A percentile compares a stretch with the other conserved stretches of the same genome.
These are phyloP conservation scores for Apocheima hispidaria DNA, from an alignment of 2,888 invertebrate species.

Conservation along the genomic window DNA sequence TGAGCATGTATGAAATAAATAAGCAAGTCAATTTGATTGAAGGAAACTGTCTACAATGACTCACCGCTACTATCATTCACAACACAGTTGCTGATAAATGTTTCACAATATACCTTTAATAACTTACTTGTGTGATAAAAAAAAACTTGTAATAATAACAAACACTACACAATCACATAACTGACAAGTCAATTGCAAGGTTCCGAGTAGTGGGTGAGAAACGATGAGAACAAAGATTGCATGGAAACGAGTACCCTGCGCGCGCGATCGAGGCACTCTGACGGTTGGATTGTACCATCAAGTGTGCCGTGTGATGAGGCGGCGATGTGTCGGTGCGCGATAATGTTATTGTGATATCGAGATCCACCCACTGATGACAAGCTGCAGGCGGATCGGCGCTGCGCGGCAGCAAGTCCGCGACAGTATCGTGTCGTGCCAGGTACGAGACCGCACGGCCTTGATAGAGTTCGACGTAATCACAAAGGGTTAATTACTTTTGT, in stretches of 20 bases:
- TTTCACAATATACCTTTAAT: constrained; percentile 6
- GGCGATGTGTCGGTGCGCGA: constrained; percentile 45
- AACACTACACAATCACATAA: constrained; percentile 45
- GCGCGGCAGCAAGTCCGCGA: constrained; percentile 49
- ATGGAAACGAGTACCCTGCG: constrained; percentile 20
- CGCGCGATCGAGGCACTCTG: constrained; percentile 25
- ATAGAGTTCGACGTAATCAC: constrained; percentile 68
- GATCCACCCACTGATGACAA: constrained; percentile 73
- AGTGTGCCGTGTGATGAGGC: constrained; percentile 5
- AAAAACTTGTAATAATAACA: constrained; percentile 27
- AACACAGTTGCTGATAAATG: constrained; percentile 3
- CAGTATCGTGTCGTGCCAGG: constrained; percentile 71
- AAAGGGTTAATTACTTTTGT: constrained; percentile 51
- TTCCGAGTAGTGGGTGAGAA: constrained; percentile 37
- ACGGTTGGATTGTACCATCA: neutral
- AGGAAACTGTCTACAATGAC: constrained; percentile 33
- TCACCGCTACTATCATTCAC: constrained; percentile 31
- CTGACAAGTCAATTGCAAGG: constrained; percentile 47
- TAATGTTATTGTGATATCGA: constrained; percentile 65
- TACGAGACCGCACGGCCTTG: constrained; percentile 80
- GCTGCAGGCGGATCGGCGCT: constrained; percentile 52
- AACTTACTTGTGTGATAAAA: constrained; percentile 39
- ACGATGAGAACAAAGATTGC: constrained; percentile 28
- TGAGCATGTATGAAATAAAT: neutral
- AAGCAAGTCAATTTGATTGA: constrained; percentile 1